These are phyloP conservation scores for Heliocidaris tuberculata DNA, from an alignment of 35 echinoderm and acorn worm genomes.

Conservation along the genomic window DNA sequence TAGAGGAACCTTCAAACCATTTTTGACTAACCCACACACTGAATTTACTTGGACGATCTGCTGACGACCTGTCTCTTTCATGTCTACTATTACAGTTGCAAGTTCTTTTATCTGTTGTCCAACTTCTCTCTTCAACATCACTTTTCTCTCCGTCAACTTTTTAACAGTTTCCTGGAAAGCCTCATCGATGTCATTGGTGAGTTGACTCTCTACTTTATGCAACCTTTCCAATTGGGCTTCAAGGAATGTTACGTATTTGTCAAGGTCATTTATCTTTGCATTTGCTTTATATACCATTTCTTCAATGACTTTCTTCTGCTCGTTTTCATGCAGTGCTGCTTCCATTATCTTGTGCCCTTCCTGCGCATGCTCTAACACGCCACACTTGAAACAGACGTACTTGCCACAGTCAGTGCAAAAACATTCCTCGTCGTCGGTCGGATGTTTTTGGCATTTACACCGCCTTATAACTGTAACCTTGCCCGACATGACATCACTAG, in stretches of 20 bases:
- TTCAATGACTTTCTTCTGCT: background rate
- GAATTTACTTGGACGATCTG: background rate
- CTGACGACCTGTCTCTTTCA: background rate
- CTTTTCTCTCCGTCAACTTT: background rate
- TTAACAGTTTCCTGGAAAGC: background rate
- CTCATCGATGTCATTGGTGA: background rate
- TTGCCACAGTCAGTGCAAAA: background rate
- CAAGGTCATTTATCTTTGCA: background rate
- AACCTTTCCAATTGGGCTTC: background rate
- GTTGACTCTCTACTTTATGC: background rate
- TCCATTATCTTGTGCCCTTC: slow-evolving; percentile 7
- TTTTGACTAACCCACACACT: background rate
- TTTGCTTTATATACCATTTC: background rate
- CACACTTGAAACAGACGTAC: slow-evolving; percentile 32
- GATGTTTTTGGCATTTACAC: background rate
- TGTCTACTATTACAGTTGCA: background rate
- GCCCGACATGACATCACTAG: background rate
- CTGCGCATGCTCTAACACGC: slow-evolving; percentile 17
- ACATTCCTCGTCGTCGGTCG: background rate
- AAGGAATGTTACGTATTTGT: background rate
- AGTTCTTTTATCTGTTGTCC: background rate
- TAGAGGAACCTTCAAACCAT: slow-evolving; percentile 17
- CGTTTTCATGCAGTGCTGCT: background rate
- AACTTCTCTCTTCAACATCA: background rate
- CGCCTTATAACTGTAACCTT: background rate